Evolutionary conservation across 1,140 invertebrate genomes (phyloP).

Genomic region (Caerostris darwini): DNA sequence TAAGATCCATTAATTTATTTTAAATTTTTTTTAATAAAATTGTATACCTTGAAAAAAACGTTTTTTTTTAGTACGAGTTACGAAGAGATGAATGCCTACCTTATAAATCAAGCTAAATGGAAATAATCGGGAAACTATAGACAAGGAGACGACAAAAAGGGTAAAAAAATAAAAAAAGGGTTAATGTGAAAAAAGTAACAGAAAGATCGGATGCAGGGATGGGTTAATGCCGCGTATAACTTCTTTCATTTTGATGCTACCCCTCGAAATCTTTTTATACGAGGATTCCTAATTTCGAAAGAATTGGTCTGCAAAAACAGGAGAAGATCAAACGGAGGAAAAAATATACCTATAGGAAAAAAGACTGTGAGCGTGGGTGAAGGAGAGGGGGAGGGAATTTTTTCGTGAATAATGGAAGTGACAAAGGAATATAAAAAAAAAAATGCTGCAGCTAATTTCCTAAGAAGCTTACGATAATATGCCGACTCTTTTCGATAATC

Average conservation of each 20-base stretch:
- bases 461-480: slow-evolving; percentile 50
- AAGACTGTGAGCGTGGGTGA: background rate
- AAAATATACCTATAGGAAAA: background rate
- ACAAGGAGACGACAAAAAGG: no score
- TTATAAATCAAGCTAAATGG: no score
- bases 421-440: slow-evolving; percentile 14
- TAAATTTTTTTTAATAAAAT: no score
- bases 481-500: slow-evolving; percentile 41
- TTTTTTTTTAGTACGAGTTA: no score
- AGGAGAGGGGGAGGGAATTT: background rate
- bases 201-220: background rate
- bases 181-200: no score
- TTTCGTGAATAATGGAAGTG: slow-evolving; percentile 20
- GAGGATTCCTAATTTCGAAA: slow-evolving; percentile 24
- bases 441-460: slow-evolving; percentile 18
- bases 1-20: no score
- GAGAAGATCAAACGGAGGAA: background rate
- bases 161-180: no score
- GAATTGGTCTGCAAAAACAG: background rate
- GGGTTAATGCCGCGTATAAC: background rate
- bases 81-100: no score
- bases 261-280: slow-evolving; percentile 34
- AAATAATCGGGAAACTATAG: no score
- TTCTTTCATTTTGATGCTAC: background rate
- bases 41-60: no score